These are phyloP conservation scores for Pangasius sanitwongsei DNA, from an alignment of 2,797 vertebrate genomes.

Conservation along the genomic window DNA sequence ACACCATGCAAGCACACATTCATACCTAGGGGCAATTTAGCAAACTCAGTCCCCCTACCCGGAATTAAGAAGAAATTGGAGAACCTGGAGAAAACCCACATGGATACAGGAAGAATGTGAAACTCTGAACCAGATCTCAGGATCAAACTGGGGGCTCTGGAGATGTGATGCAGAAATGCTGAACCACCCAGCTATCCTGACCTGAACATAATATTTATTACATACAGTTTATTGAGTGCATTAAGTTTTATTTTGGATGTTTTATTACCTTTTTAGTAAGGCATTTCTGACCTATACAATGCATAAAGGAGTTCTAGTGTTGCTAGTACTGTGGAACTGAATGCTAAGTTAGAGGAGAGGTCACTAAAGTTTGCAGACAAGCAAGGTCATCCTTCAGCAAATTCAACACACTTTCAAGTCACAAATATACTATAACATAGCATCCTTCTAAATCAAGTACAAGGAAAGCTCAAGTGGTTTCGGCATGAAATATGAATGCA, in stretches of 20 bases:
- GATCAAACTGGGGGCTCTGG: not conserved
- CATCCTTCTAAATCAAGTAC: not conserved
- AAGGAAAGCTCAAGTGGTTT: not conserved
- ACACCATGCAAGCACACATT: not conserved
- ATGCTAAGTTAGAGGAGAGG: not conserved
- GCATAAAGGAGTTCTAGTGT: not conserved
- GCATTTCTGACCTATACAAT: not conserved
- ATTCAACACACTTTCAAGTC: not conserved
- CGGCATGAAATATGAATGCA: constrained; percentile 13
- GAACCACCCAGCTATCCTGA: not conserved
- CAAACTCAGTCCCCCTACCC: not conserved
- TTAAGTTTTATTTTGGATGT: not conserved
- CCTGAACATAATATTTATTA: not conserved
- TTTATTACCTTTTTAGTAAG: not conserved
- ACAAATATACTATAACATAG: not conserved
- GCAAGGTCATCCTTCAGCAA: not conserved
- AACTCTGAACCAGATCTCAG: not conserved
- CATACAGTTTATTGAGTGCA: not conserved
- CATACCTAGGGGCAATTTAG: not conserved
- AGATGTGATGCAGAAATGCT: not conserved
- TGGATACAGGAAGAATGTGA: not conserved
- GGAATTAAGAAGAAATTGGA: not conserved
- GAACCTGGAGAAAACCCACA: not conserved
- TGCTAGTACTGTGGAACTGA: not conserved
- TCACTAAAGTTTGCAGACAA: not conserved